Base-by-base conservation (phyloP, 1,140 invertebrate genomes). In the Achroia grisella region DNA sequence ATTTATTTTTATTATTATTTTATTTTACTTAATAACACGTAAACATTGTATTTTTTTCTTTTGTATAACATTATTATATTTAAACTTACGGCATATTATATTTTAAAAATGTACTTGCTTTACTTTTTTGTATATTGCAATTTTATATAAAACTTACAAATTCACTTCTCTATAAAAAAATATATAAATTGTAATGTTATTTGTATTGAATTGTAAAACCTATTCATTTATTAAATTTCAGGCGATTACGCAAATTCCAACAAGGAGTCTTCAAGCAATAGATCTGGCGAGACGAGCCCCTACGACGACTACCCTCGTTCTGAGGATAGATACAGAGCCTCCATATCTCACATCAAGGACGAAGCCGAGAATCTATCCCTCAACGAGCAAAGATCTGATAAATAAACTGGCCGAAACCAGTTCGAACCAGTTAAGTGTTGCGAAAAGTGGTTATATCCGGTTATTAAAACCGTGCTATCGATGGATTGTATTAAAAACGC, bases 321-420 rank as follows among this genome's bases (percentile, higher is more conserved):
- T 0, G 78, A 82, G 5, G 78, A 82, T 15, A 52, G 78, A 45
- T 82, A 82, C 52, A 69, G 77, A 3, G 51, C 75, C 15, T 69
- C 79, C 15, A 72, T 77, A 39, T 77, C 74, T 4, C 80, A 81
- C 57, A 73, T 81, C 44, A 74, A 80, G 31, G 86, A 87, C 40
- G 81, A 81, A 52, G 86, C 86, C 0, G 86, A 87, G 35, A 87
- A 87, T 46, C 56, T 87, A 1, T 87, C 86, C 1, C 71, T 87
- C 15, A 87, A 87, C 55, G 84, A 87, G 61, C 81, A 85, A 44
- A 75, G 81, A 70, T 77, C 73, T 72, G 81, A 85, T 48, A 82
- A 81, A 56, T 81, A 82, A 69, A 58, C 15, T n/a, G 8, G 33
- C 9, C 17, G 17, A 6, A 2, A 23, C 17, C 17, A 23, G 17